Conservation (phyloP, 2,113 vertebrate species). For the Sminthopsis crassicaudata region DNA sequence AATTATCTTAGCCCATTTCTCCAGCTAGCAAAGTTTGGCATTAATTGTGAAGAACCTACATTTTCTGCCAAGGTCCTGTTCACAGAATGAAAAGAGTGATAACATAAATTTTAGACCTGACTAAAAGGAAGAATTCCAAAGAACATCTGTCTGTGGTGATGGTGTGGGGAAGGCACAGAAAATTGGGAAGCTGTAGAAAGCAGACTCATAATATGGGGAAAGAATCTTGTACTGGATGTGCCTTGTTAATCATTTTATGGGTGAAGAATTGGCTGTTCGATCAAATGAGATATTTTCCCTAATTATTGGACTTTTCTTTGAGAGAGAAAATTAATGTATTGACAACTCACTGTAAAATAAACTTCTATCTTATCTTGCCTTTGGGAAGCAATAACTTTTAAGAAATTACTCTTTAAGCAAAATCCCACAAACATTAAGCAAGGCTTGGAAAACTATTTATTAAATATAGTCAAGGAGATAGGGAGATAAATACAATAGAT, state of each 20-base stretch:
- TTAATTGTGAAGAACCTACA: background rate
- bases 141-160: background rate
- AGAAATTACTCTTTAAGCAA: background rate
- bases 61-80: background rate
- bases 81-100: background rate
- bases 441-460: background rate
- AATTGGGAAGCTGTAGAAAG: background rate
- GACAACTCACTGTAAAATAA: slow-evolving; percentile 17
- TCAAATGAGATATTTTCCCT: slow-evolving; percentile 11
- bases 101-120: background rate
- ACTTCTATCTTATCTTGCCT: slow-evolving; percentile 31
- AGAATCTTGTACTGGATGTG: background rate
- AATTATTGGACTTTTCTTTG: slow-evolving; percentile 25
- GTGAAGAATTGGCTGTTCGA: background rate
- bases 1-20: background rate
- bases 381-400: slow-evolving; percentile 41
- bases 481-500: background rate
- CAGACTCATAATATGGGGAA: background rate
- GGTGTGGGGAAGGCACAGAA: background rate
- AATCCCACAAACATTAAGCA: background rate
- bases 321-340: slow-evolving; percentile 35
- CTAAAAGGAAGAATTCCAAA: background rate
- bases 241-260: background rate
- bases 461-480: background rate
- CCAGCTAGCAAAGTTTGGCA: background rate